Evolutionary conservation across 92 coral and sea anemone genomes (phyloP).

Genomic region (Desmophyllum pertusum): DNA sequence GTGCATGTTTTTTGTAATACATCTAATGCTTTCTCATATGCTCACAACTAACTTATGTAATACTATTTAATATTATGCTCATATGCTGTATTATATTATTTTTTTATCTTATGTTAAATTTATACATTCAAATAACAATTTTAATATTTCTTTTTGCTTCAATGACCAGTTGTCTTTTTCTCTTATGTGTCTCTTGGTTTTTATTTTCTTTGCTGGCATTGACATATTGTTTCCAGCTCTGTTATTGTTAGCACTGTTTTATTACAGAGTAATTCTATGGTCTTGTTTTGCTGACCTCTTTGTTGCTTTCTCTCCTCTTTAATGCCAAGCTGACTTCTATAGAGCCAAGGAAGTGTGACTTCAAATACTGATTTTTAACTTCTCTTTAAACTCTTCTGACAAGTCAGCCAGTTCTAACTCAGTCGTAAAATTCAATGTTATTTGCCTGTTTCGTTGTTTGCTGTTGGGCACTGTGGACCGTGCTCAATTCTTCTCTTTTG

Average conservation of each 20-base stretch:
- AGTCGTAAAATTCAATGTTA: neutral
- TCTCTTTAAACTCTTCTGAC: conserved; percentile 6
- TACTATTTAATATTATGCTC: neutral
- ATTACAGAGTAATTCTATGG: neutral
- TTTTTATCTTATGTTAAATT: neutral
- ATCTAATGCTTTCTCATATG: neutral
- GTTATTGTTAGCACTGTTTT: neutral
- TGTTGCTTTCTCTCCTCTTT: conserved; percentile 7
- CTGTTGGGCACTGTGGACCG: neutral
- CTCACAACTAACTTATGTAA: conserved; percentile 13
- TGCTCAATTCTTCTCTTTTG: conserved; percentile 2
- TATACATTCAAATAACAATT: neutral
- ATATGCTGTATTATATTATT: neutral
- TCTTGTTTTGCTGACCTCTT: conserved; percentile 9
- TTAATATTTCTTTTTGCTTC: neutral
- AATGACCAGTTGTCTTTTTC: conserved; percentile 28
- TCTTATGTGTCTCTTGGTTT: neutral
- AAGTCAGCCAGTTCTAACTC: conserved; percentile 50
- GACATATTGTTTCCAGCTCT: neutral
- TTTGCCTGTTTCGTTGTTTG: neutral
- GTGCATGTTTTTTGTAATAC: conserved; percentile 33
- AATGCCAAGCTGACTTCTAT: conserved; percentile 15
- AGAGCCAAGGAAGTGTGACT: conserved; percentile 34
- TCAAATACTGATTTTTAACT: neutral
- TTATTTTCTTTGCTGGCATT: conserved; percentile 6